phyloP scores from a whole-genome alignment of 2,113 vertebrate species.

The Larimichthys polyactis region DNA sequence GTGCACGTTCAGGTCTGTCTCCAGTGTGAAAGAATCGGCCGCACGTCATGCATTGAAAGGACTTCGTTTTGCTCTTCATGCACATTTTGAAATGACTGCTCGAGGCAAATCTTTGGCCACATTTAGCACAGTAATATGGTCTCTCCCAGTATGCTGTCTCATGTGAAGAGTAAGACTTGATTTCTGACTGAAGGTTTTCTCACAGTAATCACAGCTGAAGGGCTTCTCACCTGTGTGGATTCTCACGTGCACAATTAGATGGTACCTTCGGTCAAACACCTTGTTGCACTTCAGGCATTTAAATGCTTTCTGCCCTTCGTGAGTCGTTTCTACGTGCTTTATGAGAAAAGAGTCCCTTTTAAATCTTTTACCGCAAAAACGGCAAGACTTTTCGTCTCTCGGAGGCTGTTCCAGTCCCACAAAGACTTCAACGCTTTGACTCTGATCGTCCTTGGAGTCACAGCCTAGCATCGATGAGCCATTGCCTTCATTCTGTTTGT shows the following conservation, averaged over 20 bases:
- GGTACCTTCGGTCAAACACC: not conserved
- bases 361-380: conserved; percentile 8
- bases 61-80: not conserved
- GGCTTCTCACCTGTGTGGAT: not conserved
- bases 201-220: no score
- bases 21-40: conserved; percentile 7
- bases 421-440: conserved; percentile 13
- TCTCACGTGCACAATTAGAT: not conserved
- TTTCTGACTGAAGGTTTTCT: no score
- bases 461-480: not conserved
- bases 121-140: conserved; percentile 35
- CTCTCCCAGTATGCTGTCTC: conserved; percentile 24
- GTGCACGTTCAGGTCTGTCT: conserved; percentile 23
- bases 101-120: conserved; percentile 26
- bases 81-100: conserved; percentile 21
- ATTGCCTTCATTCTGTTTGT: not conserved
- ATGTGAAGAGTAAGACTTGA: not conserved
- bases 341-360: conserved; percentile 8
- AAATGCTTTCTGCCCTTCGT: conserved; percentile 26
- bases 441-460: not conserved
- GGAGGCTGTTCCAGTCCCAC: conserved; percentile 15
- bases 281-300: conserved; percentile 20
- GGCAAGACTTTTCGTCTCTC: conserved; percentile 20
- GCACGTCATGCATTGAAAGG: conserved; percentile 10
- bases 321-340: conserved; percentile 19